Conservation (phyloP, 2,797 vertebrate species). For the Columba guinea region DNA sequence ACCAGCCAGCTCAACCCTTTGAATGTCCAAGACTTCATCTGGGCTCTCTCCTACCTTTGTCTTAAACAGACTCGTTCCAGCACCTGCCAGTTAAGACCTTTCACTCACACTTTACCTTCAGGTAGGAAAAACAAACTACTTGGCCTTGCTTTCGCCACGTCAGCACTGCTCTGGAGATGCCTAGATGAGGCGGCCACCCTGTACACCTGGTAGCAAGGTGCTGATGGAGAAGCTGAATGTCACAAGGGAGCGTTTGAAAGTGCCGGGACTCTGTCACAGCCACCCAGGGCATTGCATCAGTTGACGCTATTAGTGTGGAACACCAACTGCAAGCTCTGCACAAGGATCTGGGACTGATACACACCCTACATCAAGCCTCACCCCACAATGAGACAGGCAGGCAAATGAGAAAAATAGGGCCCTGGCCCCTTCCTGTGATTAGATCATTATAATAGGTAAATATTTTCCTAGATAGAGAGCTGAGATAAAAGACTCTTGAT, state of each 20-base stretch:
- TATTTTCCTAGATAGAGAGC: conserved; percentile 64
- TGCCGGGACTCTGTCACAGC: neutral
- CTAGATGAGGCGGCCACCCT: neutral
- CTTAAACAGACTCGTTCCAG: neutral
- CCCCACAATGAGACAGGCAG: conserved; percentile 21
- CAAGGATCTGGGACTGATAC: neutral
- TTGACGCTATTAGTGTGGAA: neutral
- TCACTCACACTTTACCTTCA: neutral
- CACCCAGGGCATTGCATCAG: neutral
- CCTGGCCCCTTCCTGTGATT: conserved; percentile 51
- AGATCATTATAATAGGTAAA: conserved; percentile 54
- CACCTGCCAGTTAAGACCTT: fast-evolving
- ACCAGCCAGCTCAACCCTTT: neutral
- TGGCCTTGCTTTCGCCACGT: fast-evolving
- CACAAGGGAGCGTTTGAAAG: neutral
- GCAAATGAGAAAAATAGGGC: conserved; percentile 8
- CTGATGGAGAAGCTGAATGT: neutral
- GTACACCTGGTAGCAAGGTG: neutral
- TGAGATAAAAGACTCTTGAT: conserved; percentile 45
- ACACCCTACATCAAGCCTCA: conserved; percentile 24
- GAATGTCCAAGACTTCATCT: neutral
- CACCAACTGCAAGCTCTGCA: neutral
- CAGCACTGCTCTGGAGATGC: fast-evolving
- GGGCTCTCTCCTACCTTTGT: neutral
- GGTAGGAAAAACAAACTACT: neutral